Percentiles rank a stretch among this genome's conserved stretches.
phyloP scores from a whole-genome alignment of 2,888 invertebrate species.

The Poecilobothrus nobilitatus region DNA sequence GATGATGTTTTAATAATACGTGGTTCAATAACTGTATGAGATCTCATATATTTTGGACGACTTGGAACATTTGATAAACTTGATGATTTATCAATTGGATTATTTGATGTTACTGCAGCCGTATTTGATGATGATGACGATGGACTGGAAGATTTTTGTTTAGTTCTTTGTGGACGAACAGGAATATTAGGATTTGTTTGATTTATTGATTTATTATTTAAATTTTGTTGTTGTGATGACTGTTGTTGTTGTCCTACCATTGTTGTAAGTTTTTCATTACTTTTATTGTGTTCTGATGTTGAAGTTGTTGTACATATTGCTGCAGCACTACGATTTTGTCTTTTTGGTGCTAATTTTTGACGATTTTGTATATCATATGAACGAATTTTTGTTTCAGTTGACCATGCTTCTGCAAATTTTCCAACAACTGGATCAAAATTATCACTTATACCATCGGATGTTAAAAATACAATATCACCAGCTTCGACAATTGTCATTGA shows the following conservation, averaged over 20 bases:
- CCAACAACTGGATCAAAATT: slow-evolving; percentile 89
- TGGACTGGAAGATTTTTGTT: slow-evolving; percentile 29
- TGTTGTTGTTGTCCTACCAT: slow-evolving; percentile 14
- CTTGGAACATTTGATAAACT: slow-evolving; percentile 31
- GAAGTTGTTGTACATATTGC: slow-evolving; percentile 21
- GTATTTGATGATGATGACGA: background rate
- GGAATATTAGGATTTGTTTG: slow-evolving; percentile 20
- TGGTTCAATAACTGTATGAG: slow-evolving; percentile 43
- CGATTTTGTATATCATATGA: slow-evolving; percentile 21
- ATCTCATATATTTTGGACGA: slow-evolving; percentile 43
- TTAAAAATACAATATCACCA: slow-evolving; percentile 77
- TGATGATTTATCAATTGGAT: slow-evolving; percentile 12
- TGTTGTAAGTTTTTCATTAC: background rate
- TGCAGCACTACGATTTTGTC: slow-evolving; percentile 42
- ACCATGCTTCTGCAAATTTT: slow-evolving; percentile 60
- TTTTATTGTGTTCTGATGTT: background rate
- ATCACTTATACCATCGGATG: slow-evolving; percentile 84
- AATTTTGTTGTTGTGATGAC: background rate
- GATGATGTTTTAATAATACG: slow-evolving; percentile 27
- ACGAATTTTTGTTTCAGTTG: slow-evolving; percentile 35
- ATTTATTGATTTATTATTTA: background rate
- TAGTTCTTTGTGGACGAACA: slow-evolving; percentile 31
- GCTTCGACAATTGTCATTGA: slow-evolving; percentile 70
- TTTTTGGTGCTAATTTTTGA: slow-evolving; percentile 33
- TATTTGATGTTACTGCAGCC: slow-evolving; percentile 9